Percentiles rank a stretch among this genome's conserved stretches.
These are phyloP conservation scores for Psittacula derbiana DNA, from an alignment of 2,797 vertebrate genomes.

Conservation along the genomic window DNA sequence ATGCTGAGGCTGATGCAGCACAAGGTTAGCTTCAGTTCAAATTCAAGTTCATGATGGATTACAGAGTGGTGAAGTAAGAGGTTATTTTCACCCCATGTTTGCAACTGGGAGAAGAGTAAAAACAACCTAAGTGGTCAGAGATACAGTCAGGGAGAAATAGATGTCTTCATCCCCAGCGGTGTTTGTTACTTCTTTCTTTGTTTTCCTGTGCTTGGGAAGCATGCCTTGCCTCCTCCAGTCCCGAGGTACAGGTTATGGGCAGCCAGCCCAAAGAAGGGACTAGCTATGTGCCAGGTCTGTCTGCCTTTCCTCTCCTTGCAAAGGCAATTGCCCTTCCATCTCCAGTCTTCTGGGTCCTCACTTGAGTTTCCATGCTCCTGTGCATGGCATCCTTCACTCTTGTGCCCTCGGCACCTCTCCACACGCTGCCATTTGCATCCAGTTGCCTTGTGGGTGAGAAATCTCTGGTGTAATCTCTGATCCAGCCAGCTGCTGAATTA, in stretches of 20 bases:
- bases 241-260: neutral
- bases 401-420: neutral
- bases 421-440: neutral
- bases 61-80: neutral
- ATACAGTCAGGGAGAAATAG: neutral
- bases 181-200: neutral
- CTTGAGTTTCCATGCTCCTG: neutral
- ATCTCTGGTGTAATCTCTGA: slow-evolving; percentile 11
- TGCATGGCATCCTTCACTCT: neutral
- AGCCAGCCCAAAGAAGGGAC: neutral
- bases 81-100: neutral
- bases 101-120: neutral
- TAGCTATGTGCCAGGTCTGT: fast-evolving
- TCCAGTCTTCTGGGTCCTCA: neutral
- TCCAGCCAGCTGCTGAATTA: slow-evolving; percentile 28
- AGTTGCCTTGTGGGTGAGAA: neutral
- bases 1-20: neutral
- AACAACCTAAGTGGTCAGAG: neutral
- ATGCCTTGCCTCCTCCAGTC: neutral
- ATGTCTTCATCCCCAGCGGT: neutral
- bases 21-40: neutral
- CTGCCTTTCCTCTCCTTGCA: neutral
- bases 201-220: neutral
- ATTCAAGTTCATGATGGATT: neutral
- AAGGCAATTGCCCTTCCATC: neutral